Conservation (phyloP, 2,797 vertebrate species). For the Myotis myotis region DNA sequence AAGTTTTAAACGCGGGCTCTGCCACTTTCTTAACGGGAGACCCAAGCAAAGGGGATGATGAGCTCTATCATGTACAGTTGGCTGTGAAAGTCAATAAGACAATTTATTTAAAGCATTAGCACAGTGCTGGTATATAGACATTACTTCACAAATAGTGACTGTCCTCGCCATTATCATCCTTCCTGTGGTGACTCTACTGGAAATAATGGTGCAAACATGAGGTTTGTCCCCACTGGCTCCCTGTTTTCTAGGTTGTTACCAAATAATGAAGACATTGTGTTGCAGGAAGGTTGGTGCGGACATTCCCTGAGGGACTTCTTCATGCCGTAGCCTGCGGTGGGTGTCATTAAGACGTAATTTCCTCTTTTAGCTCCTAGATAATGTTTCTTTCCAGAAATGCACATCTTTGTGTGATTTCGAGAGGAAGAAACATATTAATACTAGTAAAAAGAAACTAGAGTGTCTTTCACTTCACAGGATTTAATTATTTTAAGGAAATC, state of each 20-base stretch:
- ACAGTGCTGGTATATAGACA: not conserved
- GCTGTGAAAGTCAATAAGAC: not conserved
- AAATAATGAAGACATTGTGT: not conserved
- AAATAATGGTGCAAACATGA: not conserved
- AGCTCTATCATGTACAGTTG: not conserved
- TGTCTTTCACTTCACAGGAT: constrained; percentile 41
- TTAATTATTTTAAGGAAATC: constrained; percentile 45
- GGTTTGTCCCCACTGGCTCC: not conserved
- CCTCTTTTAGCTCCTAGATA: constrained; percentile 44
- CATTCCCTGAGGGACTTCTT: not conserved
- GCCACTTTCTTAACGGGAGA: not conserved
- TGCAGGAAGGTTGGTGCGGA: not conserved
- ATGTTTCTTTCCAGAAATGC: constrained; percentile 56
- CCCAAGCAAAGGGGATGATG: not conserved
- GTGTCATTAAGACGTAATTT: constrained; percentile 60
- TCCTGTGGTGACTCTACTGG: not conserved
- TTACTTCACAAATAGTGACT: not conserved
- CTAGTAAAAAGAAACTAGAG: not conserved
- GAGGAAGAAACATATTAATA: constrained; percentile 19
- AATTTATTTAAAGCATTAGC: constrained; percentile 19
- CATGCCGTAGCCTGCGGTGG: not conserved
- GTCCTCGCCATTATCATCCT: not conserved
- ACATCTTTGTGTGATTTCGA: constrained; percentile 58
- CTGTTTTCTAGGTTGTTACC: not conserved
- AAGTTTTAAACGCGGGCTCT: not conserved